phyloP scores from a whole-genome alignment of 2,888 invertebrate species.

The Flexamia atlantica region DNA sequence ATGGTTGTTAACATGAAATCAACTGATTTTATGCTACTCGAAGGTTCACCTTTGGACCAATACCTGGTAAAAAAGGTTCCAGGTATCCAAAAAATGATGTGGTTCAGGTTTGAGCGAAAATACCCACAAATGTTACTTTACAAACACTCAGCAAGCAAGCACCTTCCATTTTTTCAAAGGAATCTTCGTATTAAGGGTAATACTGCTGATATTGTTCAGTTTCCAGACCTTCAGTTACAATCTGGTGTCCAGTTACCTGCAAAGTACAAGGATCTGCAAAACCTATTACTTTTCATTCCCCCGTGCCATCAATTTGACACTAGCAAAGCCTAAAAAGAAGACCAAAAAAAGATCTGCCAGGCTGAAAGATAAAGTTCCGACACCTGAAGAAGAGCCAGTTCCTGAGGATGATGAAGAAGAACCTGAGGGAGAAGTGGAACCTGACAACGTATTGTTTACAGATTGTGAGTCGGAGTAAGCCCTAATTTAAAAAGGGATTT shows the following conservation, averaged over 20 bases:
- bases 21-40: slow-evolving; percentile 6
- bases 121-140: slow-evolving; percentile 31
- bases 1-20: slow-evolving; percentile 44
- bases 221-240: slow-evolving; percentile 29
- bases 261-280: slow-evolving; percentile 40
- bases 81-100: slow-evolving; percentile 39
- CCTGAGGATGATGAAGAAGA: slow-evolving; percentile 12
- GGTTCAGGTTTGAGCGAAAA: slow-evolving; percentile 37
- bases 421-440: slow-evolving; percentile 17
- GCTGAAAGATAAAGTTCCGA: slow-evolving; percentile 7
- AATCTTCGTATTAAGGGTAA: slow-evolving; percentile 7
- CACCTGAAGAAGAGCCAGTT: slow-evolving; percentile 30
- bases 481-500: slow-evolving; percentile 30
- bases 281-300: slow-evolving; percentile 30
- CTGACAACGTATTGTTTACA: slow-evolving; percentile 31
- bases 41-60: slow-evolving; percentile 34
- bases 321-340: slow-evolving; percentile 11
- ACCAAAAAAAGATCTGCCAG: slow-evolving; percentile 38
- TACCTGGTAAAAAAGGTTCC: slow-evolving; percentile 26
- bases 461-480: slow-evolving; percentile 42
- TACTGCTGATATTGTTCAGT: slow-evolving; percentile 24
- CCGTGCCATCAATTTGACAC: slow-evolving; percentile 28
- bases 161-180: slow-evolving; percentile 27
- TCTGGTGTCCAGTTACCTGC: slow-evolving; percentile 29
- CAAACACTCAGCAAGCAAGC: slow-evolving; percentile 25